Conservation (phyloP, 2,888 invertebrate genomes). For the Malthinus flaveolus region DNA sequence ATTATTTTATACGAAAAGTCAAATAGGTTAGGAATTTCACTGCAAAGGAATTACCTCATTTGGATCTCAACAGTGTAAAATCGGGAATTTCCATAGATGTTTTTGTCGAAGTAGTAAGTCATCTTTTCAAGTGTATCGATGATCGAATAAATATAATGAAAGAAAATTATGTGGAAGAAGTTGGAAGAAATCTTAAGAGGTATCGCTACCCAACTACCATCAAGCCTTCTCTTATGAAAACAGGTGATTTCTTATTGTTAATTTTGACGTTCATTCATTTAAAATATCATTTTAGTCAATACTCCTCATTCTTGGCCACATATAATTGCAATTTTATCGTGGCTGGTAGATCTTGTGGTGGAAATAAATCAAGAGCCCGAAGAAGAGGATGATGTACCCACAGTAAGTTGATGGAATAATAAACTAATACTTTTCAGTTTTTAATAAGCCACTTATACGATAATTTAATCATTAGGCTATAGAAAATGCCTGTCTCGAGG, state of each 20-base stretch:
- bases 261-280: not conserved
- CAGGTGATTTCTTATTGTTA: conserved; percentile 7
- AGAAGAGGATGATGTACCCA: not conserved
- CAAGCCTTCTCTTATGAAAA: conserved; percentile 26
- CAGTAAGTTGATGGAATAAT: conserved; percentile 14
- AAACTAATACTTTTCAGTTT: too few relatives aligned
- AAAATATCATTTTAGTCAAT: conserved; percentile 16
- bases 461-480: too few relatives aligned
- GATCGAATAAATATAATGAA: conserved; percentile 12
- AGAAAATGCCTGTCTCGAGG: too few relatives aligned
- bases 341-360: conserved; percentile 13
- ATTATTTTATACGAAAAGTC: not conserved
- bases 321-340: conserved; percentile 18
- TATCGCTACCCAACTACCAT: conserved; percentile 13
- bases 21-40: conserved; percentile 18
- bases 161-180: conserved; percentile 25
- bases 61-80: conserved; percentile 12
- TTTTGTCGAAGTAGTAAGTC: conserved; percentile 11
- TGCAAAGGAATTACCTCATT: not conserved
- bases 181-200: conserved; percentile 12
- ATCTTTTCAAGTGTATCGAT: conserved; percentile 17
- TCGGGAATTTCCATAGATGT: conserved; percentile 18
- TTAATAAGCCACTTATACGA: too few relatives aligned
- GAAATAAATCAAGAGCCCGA: not conserved
- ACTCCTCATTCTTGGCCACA: conserved; percentile 24